A percentile compares a stretch with the other conserved stretches of the same genome.
phyloP scores from a whole-genome alignment of 2,888 invertebrate species.

The Hypomecis atomaria region DNA sequence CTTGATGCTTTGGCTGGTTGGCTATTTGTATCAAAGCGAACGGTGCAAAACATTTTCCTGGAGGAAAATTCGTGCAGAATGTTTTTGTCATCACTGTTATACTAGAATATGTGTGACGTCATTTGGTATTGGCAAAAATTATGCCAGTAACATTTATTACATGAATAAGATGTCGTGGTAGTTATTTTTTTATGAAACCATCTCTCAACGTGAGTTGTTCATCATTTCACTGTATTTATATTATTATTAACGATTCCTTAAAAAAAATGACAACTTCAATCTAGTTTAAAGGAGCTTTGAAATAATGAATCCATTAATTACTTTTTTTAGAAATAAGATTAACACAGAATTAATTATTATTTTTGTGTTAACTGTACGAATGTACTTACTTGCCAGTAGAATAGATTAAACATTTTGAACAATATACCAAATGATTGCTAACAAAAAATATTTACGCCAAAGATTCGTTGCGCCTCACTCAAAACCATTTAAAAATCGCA shows the following conservation, averaged over 20 bases:
- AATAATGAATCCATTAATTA: too few relatives aligned
- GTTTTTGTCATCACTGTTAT: slow-evolving; percentile 50
- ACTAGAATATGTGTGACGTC: slow-evolving; percentile 13
- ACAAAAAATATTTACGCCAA: slow-evolving; percentile 67
- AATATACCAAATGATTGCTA: slow-evolving; percentile 50
- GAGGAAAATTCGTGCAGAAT: slow-evolving; percentile 47
- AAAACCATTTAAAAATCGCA: slow-evolving; percentile 68
- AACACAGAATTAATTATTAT: too few relatives aligned
- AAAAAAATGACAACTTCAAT: too few relatives aligned
- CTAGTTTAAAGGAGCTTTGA: too few relatives aligned
- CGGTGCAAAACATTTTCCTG: slow-evolving; percentile 54
- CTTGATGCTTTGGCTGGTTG: slow-evolving; percentile 42
- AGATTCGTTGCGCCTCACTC: slow-evolving; percentile 57
- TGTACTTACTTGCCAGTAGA: too few relatives aligned
- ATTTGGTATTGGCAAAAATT: slow-evolving; percentile 24
- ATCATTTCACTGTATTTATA: too few relatives aligned
- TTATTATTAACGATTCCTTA: too few relatives aligned
- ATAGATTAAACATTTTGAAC: slow-evolving; percentile 26
- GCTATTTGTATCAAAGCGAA: slow-evolving; percentile 49
- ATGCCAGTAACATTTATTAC: not conserved
- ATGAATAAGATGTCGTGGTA: too few relatives aligned
- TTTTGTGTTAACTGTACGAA: too few relatives aligned
- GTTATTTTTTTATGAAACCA: too few relatives aligned
- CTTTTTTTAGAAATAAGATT: too few relatives aligned
- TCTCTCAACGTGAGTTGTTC: too few relatives aligned